phyloP scores from a whole-genome alignment of 1,140 invertebrate genomes.

The Drosophila repletoides region DNA sequence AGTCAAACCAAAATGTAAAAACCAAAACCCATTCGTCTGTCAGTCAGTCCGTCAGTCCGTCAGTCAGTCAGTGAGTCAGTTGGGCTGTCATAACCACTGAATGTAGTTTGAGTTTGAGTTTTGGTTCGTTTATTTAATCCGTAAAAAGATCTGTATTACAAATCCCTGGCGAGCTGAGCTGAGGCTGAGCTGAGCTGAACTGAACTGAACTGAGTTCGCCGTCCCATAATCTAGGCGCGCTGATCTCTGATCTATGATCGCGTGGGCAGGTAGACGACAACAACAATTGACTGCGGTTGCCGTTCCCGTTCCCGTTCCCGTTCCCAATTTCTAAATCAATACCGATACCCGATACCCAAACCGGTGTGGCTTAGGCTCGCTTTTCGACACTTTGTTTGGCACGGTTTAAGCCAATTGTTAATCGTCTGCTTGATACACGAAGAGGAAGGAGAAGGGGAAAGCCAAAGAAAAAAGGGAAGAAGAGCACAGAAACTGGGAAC shows the following conservation, averaged over 20 bases:
- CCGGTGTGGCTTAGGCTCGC: slow-evolving; percentile 65
- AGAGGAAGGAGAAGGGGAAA: background rate
- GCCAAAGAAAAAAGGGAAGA: background rate
- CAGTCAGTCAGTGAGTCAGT: slow-evolving; percentile 4
- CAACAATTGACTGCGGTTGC: slow-evolving; percentile 8
- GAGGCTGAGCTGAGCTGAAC: slow-evolving; percentile 7
- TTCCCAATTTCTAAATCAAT: slow-evolving; percentile 15
- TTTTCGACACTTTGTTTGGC: slow-evolving; percentile 80
- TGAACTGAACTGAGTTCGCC: slow-evolving; percentile 14
- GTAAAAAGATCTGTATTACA: slow-evolving; percentile 76
- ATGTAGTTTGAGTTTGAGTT: background rate
- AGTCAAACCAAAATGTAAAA: background rate
- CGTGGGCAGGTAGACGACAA: slow-evolving; percentile 68
- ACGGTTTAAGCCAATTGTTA: slow-evolving; percentile 77
- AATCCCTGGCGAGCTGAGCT: slow-evolving; percentile 49
- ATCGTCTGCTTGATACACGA: slow-evolving; percentile 14
- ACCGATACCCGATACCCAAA: slow-evolving; percentile 36
- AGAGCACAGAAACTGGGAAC: background rate
- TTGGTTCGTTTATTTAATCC: slow-evolving; percentile 67
- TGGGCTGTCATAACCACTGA: background rate
- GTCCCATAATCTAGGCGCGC: slow-evolving; percentile 69
- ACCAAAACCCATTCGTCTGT: background rate
- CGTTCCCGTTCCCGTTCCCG: background rate
- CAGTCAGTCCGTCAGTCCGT: background rate
- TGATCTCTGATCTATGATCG: slow-evolving; percentile 67